Evolutionary conservation across 2,797 vertebrate genomes (phyloP).

Genomic region (Chaenodraco wilsoni): DNA sequence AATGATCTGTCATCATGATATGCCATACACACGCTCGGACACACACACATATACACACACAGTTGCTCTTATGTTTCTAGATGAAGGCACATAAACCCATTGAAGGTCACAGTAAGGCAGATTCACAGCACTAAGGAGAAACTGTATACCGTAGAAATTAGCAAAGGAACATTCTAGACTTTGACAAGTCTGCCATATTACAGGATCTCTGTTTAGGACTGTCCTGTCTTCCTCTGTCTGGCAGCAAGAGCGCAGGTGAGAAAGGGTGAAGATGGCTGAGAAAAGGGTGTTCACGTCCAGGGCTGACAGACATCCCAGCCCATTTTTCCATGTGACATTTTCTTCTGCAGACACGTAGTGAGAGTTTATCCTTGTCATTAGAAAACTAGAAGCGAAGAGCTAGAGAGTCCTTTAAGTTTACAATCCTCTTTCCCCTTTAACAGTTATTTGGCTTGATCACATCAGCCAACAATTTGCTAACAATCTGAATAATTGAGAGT

Average conservation of each 20-base stretch:
- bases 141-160: slow-evolving; percentile 67
- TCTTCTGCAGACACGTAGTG: slow-evolving; percentile 61
- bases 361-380: slow-evolving; percentile 62
- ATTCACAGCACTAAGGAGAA: slow-evolving; percentile 83
- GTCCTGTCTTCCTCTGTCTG: slow-evolving; percentile 45
- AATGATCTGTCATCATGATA: slow-evolving; percentile 67
- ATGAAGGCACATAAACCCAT: slow-evolving; percentile 88
- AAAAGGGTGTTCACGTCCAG: slow-evolving; percentile 49
- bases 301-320: slow-evolving; percentile 57
- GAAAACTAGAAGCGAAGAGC: slow-evolving; percentile 63
- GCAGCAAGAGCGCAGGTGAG: slow-evolving; percentile 41
- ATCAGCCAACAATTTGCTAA: slow-evolving; percentile 44
- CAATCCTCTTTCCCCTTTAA: slow-evolving; percentile 27
- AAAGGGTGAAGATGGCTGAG: slow-evolving; percentile 51
- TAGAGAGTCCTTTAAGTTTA: slow-evolving; percentile 38
- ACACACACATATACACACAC: slow-evolving; percentile 28
- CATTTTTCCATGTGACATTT: slow-evolving; percentile 68
- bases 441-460: slow-evolving; percentile 43
- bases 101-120: slow-evolving; percentile 87
- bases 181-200: slow-evolving; percentile 41
- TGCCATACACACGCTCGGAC: slow-evolving; percentile 33
- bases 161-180: slow-evolving; percentile 63
- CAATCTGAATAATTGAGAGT: slow-evolving; percentile 28
- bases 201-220: slow-evolving; percentile 45
- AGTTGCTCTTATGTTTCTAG: slow-evolving; percentile 81